Percentiles rank a stretch among this genome's conserved stretches.
Conservation (phyloP, 2,113 vertebrate species). For the Neoarius graeffei region DNA sequence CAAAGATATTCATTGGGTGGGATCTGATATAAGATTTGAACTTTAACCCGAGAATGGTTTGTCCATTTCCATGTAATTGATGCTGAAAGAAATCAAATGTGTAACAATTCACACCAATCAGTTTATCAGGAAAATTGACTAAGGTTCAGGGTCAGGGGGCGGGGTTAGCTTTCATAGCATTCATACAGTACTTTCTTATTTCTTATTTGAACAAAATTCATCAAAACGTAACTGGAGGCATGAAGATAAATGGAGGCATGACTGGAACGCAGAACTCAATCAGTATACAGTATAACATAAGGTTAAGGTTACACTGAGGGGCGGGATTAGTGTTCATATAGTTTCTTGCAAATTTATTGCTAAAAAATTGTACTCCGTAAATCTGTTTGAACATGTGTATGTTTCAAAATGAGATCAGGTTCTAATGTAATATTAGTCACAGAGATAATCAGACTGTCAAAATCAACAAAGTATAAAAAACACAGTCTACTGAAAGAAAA, state of each 20-base stretch:
- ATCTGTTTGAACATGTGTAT: neutral
- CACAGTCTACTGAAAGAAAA: neutral
- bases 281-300: neutral
- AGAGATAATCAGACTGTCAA: neutral
- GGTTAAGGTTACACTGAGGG: neutral
- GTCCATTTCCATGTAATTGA: neutral
- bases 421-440: neutral
- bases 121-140: neutral
- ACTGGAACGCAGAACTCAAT: neutral
- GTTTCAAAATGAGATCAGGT: neutral
- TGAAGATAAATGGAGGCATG: neutral
- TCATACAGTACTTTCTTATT: neutral
- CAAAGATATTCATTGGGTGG: neutral
- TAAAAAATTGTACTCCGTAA: neutral
- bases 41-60: neutral
- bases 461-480: neutral
- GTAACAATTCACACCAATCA: neutral
- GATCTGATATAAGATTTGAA: neutral
- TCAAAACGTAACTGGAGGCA: neutral
- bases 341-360: neutral
- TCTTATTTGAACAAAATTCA: neutral
- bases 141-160: neutral
- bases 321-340: neutral
- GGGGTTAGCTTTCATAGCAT: neutral
- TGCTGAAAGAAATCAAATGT: neutral